Conservation (phyloP, 2,797 vertebrate species). For the Poecilia wingei region DNA sequence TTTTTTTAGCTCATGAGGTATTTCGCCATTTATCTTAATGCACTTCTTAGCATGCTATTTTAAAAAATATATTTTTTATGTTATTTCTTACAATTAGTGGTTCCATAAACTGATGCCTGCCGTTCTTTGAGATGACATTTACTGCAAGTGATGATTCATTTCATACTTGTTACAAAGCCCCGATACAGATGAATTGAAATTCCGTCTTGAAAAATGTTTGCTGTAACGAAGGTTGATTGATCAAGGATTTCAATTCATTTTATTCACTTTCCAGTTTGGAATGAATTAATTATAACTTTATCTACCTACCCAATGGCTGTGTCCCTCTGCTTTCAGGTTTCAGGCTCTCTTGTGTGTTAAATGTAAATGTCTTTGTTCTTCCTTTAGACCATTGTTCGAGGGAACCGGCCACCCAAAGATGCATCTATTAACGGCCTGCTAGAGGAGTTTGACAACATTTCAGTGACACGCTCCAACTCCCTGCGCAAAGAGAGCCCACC, state of each 20-base stretch:
- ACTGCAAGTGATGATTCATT: constrained; percentile 61
- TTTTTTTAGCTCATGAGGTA: constrained; percentile 39
- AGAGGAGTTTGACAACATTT: constrained; percentile 98
- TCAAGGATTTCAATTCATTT: constrained; percentile 68
- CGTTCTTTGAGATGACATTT: constrained; percentile 39
- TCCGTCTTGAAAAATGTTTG: constrained; percentile 37
- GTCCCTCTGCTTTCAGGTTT: constrained; percentile 20
- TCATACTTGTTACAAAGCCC: constrained; percentile 65
- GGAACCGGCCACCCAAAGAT: constrained; percentile 92
- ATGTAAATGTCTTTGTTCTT: constrained; percentile 62
- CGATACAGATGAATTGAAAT: constrained; percentile 71
- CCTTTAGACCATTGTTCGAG: constrained; percentile 94
- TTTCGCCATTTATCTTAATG: constrained; percentile 43
- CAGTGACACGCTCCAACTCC: constrained; percentile 96
- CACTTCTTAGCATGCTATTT: constrained; percentile 38
- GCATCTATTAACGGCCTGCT: constrained; percentile 95
- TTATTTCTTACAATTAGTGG: constrained; percentile 26
- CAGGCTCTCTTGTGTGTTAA: constrained; percentile 37
- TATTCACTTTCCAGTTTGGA: constrained; percentile 56
- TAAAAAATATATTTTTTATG: neutral
- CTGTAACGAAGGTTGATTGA: constrained; percentile 20
- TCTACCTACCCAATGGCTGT: constrained; percentile 32
- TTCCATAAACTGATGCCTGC: constrained; percentile 50
- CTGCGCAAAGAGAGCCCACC: constrained; percentile 95
- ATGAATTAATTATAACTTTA: constrained; percentile 56